These are phyloP conservation scores for Trissolcus japonicus DNA, from an alignment of 2,888 invertebrate genomes.

Conservation along the genomic window DNA sequence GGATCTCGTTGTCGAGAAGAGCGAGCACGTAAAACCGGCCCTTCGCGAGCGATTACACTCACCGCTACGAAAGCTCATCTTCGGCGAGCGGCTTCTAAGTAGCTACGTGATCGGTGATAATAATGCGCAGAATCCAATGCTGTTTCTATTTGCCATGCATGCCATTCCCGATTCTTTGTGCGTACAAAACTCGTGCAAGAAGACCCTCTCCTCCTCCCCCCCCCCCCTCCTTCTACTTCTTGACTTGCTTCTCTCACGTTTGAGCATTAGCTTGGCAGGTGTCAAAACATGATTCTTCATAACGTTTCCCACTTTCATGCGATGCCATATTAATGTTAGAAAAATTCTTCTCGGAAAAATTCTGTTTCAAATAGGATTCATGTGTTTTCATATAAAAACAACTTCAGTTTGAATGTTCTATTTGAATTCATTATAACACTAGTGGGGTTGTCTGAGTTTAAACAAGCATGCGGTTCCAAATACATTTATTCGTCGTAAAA, in stretches of 20 bases:
- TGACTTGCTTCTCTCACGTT: conserved; percentile 21
- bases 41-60: conserved; percentile 48
- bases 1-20: conserved; percentile 51
- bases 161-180: conserved; percentile 28
- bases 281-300: conserved; percentile 10
- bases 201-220: not conserved
- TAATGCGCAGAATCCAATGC: conserved; percentile 64
- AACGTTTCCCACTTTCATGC: too few species aligned
- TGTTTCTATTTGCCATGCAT: conserved; percentile 44
- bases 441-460: too few species aligned
- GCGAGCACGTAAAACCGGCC: conserved; percentile 68
- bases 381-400: too few species aligned
- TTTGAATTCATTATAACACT: too few species aligned
- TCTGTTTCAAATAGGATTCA: too few species aligned
- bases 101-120: conserved; percentile 76
- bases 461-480: too few species aligned
- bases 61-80: conserved; percentile 64
- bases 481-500: too few species aligned
- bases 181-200: conserved; percentile 8
- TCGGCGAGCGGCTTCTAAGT: conserved; percentile 71
- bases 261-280: conserved; percentile 15
- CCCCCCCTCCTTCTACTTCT: too few species aligned
- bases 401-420: too few species aligned
- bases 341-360: too few species aligned
- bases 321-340: too few species aligned